phyloP scores from a whole-genome alignment of 2,113 vertebrate species.

The Vombatus ursinus region DNA sequence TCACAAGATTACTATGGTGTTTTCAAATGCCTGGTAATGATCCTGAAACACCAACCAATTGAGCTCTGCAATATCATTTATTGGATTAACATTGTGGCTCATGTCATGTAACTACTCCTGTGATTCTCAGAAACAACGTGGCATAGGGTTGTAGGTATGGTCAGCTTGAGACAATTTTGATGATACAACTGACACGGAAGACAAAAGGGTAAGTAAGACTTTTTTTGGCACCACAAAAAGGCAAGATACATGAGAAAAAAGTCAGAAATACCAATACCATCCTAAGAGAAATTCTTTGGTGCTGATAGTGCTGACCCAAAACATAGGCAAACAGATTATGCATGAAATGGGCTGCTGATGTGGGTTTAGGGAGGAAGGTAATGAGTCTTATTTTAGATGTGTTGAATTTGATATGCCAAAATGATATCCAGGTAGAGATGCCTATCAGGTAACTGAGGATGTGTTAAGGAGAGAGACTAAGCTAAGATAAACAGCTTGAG shows the following conservation, averaged over 20 bases:
- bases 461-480: no score
- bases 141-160: background rate
- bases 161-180: background rate
- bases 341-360: background rate
- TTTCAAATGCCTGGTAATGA: no score
- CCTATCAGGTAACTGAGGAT: no score
- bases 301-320: background rate
- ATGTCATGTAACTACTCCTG: background rate
- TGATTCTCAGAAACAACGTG: background rate
- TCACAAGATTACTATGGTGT: no score
- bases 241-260: background rate
- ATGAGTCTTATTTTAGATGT: no score
- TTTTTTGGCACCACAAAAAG: background rate
- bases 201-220: background rate
- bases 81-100: background rate
- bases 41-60: background rate
- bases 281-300: background rate
- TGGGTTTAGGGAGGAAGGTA: background rate
- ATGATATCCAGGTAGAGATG: no score
- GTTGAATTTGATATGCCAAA: no score
- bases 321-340: background rate
- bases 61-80: background rate
- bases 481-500: no score
- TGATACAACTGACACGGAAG: background rate
- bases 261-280: background rate